These are phyloP conservation scores for Tragelaphus strepsiceros DNA, from an alignment of 2,113 vertebrate species.

Conservation along the genomic window DNA sequence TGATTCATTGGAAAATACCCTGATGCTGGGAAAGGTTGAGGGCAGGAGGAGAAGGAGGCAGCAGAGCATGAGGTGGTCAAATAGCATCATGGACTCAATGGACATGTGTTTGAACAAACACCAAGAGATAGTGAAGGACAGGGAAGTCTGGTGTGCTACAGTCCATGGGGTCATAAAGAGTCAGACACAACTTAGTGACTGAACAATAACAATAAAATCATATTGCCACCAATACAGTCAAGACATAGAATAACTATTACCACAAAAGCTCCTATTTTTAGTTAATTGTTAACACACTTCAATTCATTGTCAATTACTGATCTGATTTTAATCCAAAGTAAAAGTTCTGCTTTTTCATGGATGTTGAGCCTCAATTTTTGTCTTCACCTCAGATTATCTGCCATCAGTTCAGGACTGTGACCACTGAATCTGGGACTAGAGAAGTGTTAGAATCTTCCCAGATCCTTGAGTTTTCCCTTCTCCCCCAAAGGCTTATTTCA, in stretches of 20 bases:
- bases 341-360: neutral
- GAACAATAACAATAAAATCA: neutral
- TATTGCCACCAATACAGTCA: neutral
- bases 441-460: neutral
- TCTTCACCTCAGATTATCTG: neutral
- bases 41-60: neutral
- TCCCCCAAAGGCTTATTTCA: neutral
- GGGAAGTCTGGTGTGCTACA: neutral
- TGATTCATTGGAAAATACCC: neutral
- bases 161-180: neutral
- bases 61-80: neutral
- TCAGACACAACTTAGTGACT: neutral
- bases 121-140: neutral
- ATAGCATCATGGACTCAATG: neutral
- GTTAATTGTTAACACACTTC: neutral
- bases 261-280: neutral
- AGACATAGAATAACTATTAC: neutral
- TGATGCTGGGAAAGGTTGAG: neutral
- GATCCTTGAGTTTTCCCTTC: neutral
- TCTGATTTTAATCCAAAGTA: neutral
- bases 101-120: neutral
- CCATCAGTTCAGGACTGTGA: neutral
- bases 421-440: neutral
- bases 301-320: neutral
- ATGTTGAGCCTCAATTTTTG: neutral